Base-by-base conservation (phyloP, 2,888 invertebrate genomes). In the Trichopoda pennipes region DNA sequence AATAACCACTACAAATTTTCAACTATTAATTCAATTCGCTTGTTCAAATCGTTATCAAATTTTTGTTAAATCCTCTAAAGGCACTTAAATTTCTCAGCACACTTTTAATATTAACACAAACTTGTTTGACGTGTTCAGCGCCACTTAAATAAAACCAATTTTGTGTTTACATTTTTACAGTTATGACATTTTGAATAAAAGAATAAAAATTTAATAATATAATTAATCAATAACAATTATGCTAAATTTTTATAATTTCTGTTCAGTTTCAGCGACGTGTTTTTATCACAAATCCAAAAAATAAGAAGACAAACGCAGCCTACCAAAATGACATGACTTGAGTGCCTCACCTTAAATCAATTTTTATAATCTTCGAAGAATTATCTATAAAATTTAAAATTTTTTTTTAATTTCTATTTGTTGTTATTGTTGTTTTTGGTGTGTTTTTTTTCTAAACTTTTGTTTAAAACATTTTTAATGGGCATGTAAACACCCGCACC, bases 281-380 rank as follows among this genome's bases (percentile, higher is more conserved):
- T 35, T 55, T 47, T 38, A 66, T 68, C 51, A 17, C 55, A 55
- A 74, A 63, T n/a, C n/a, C 53, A 3, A 14, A 35, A 64, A 32
- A 47, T 28, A 63, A 73, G 32, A 47, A 61, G 53, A 47, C 55
- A 74, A 64, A 64, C 28, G 51, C 56, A 72, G 79, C 66, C 79
- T 79, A 73, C 79, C 73, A 53, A 55, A 73, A 49, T 79, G 79
- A 73, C 73, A 79, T 68, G 60, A 51, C n/a, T 72, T 73, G 51
- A 53, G 49, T 73, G 81, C 81, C 81, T 79, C 81, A 74, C 81
- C 81, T 82, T 79, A 82, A 82, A 82, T 79, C 75, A 72, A 79
- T 82, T 82, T 82, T 75, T 74, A 28, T 75, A 78, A 82, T 82
- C 81, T 82, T 21, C 55, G 75, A 78, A 82, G 75, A 75, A 72